These are phyloP conservation scores for Psettodes erumei DNA, from an alignment of 2,113 vertebrate species.

Conservation along the genomic window DNA sequence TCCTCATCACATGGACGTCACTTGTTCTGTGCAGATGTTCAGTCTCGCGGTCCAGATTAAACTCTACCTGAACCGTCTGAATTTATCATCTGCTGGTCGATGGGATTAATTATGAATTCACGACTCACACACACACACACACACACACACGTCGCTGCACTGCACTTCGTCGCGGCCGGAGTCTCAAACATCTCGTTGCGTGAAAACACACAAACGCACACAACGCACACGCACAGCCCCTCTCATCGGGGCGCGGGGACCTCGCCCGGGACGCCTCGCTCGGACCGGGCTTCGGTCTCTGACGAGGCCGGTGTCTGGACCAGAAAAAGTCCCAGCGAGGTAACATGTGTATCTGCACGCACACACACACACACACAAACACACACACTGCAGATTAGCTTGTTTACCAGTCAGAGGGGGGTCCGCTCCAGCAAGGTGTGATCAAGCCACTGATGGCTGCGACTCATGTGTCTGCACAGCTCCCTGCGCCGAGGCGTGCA, in stretches of 20 bases:
- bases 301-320: no score
- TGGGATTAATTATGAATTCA: no score
- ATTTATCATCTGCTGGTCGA: no score
- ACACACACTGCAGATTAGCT: slow-evolving; percentile 71
- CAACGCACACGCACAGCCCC: no score
- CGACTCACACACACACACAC: no score
- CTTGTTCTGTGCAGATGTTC: background rate
- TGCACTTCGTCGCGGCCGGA: slow-evolving; percentile 42
- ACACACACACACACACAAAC: slow-evolving; percentile 35
- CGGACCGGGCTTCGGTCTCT: no score
- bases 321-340: no score
- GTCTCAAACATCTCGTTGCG: slow-evolving; percentile 78
- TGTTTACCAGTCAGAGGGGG: slow-evolving; percentile 79
- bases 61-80: no score
- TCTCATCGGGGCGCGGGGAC: no score
- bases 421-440: slow-evolving; percentile 68
- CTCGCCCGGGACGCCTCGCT: no score
- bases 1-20: slow-evolving; percentile 1
- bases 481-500: slow-evolving; percentile 45
- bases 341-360: background rate
- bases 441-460: slow-evolving; percentile 74
- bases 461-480: slow-evolving; percentile 78
- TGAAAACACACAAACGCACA: slow-evolving; percentile 58
- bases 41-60: no score
- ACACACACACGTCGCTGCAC: slow-evolving; percentile 23